A percentile compares a stretch with the other conserved stretches of the same genome.
Conservation (phyloP, 2,113 vertebrate species). For the Spea multiplicata region DNA sequence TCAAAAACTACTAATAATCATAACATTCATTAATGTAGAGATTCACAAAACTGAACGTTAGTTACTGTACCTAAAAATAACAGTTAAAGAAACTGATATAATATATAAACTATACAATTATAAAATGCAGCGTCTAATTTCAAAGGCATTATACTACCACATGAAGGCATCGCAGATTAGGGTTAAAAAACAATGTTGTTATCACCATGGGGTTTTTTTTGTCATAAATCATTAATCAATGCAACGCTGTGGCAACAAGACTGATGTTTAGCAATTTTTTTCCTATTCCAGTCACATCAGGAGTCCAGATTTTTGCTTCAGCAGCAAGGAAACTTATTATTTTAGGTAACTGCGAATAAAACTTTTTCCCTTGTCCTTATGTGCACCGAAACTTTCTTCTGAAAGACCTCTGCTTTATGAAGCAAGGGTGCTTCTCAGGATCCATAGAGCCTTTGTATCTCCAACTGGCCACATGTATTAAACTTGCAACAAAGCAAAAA, state of each 20-base stretch:
- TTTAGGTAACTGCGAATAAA: conserved; percentile 17
- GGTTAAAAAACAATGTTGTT: neutral
- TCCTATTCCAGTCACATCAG: neutral
- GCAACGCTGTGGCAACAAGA: conserved; percentile 3
- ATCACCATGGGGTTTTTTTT: neutral
- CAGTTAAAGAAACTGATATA: conserved; percentile 14
- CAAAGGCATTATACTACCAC: conserved; percentile 14
- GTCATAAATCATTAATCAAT: conserved; percentile 29
- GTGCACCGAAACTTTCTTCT: conserved; percentile 40
- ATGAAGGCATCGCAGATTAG: neutral
- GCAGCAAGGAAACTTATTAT: conserved; percentile 11
- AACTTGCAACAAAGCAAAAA: conserved; percentile 34
- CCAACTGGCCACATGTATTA: conserved; percentile 37
- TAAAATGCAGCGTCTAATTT: conserved; percentile 10
- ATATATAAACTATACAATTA: neutral
- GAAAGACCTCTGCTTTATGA: conserved; percentile 37
- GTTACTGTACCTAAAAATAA: conserved; percentile 24
- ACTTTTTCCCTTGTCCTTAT: conserved; percentile 21
- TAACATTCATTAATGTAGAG: too few species aligned
- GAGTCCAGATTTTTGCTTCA: conserved; percentile 19
- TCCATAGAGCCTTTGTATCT: conserved; percentile 25
- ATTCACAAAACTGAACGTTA: too few species aligned
- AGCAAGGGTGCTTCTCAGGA: conserved; percentile 26
- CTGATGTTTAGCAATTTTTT: conserved; percentile 6
- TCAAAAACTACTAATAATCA: too few species aligned